phyloP scores from a whole-genome alignment of 2,888 invertebrate genomes.

The Drosophila neotestacea region DNA sequence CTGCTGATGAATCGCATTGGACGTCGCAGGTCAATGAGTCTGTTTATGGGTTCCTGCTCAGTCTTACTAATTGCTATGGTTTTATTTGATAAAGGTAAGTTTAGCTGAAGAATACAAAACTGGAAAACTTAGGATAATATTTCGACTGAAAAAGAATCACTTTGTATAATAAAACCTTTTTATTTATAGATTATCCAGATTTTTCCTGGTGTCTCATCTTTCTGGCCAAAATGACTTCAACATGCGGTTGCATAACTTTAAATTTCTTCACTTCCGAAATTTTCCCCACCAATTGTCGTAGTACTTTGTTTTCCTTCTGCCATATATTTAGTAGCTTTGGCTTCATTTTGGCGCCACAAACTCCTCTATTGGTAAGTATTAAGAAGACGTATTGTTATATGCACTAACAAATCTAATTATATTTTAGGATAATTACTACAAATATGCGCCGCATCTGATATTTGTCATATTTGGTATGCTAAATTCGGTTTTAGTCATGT shows the following conservation, averaged over 20 bases:
- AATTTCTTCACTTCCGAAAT: constrained; percentile 90
- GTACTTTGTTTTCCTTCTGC: constrained; percentile 88
- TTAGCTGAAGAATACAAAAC: neutral
- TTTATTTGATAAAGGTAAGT: constrained; percentile 39
- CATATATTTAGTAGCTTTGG: constrained; percentile 89
- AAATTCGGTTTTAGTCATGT: constrained; percentile 86
- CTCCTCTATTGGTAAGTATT: constrained; percentile 86
- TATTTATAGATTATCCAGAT: constrained; percentile 81
- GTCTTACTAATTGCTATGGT: constrained; percentile 72
- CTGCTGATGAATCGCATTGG: constrained; percentile 88
- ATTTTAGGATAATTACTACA: constrained; percentile 83
- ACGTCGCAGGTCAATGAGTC: constrained; percentile 87
- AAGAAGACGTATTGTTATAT: neutral
- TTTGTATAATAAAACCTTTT: no score
- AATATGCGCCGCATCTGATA: constrained; percentile 86
- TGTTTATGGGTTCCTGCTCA: constrained; percentile 87
- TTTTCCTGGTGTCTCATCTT: constrained; percentile 86
- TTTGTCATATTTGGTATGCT: constrained; percentile 87
- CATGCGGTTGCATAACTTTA: constrained; percentile 88
- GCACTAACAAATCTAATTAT: neutral
- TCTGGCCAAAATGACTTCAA: constrained; percentile 88
- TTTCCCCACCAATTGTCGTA: constrained; percentile 89
- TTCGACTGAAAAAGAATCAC: no score
- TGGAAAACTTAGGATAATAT: no score
- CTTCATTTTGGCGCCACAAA: constrained; percentile 89